Conservation (phyloP, 2,888 invertebrate genomes). For the Agrilus cyanescens region DNA sequence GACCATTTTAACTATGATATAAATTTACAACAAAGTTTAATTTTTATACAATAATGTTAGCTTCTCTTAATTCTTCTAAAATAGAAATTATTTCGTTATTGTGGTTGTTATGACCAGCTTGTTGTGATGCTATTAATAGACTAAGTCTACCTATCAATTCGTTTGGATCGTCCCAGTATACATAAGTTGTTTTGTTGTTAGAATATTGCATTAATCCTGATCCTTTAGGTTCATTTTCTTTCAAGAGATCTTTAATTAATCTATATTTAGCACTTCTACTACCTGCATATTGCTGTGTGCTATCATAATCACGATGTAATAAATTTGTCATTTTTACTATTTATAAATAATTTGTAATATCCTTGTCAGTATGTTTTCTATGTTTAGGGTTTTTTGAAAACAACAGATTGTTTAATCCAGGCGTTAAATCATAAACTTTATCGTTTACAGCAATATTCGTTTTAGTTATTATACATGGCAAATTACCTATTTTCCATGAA, state of each 20-base stretch:
- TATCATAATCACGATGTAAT: constrained; percentile 1
- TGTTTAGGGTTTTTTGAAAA: too few relatives aligned
- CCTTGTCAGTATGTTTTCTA: too few relatives aligned
- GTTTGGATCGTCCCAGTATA: constrained; percentile 15
- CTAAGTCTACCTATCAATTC: constrained; percentile 24
- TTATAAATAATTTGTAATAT: too few relatives aligned
- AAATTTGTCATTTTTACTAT: constrained; percentile 4
- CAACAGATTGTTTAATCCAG: too few relatives aligned
- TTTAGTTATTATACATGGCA: too few relatives aligned
- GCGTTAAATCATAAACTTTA: too few relatives aligned
- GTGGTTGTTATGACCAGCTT: constrained; percentile 21
- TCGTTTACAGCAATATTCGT: too few relatives aligned
- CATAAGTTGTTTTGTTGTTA: constrained; percentile 7
- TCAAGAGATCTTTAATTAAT: constrained; percentile 7
- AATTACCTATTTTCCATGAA: too few relatives aligned
- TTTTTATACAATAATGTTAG: constrained; percentile 12
- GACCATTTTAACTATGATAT: too few relatives aligned
- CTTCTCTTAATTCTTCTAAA: constrained; percentile 21
- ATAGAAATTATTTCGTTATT: constrained; percentile 28
- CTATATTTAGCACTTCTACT: constrained; percentile 2
- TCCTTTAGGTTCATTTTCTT: background rate
- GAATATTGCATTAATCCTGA: background rate
- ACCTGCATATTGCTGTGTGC: constrained; percentile 2
- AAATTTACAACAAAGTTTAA: too few relatives aligned
- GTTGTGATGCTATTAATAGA: constrained; percentile 21